Base-by-base conservation (phyloP, 37 sponge, comb jelly and placozoan genomes). In the Spongilla lacustris region DNA sequence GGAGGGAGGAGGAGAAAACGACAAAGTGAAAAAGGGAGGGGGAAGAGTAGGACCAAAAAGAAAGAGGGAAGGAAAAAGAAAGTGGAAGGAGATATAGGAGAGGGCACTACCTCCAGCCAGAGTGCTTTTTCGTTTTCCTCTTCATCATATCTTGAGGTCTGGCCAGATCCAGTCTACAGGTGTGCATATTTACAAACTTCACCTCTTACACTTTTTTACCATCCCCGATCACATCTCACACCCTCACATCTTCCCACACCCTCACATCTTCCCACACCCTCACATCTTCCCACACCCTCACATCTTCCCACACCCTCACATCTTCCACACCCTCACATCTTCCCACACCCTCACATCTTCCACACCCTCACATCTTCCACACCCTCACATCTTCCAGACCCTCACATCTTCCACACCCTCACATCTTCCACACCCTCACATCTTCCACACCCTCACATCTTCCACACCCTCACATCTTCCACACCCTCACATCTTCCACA, bases 181-280 rank as follows among this genome's bases (percentile, higher is more conserved):
- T 4, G 38, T 36, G 46, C 17, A 76, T n/a, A n/a, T n/a, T n/a
- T n/a, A n/a, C n/a, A n/a, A n/a, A n/a, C n/a, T n/a, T n/a, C n/a
- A n/a, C n/a, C n/a, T n/a, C n/a, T n/a, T n/a, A 32, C 69, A 31
- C 31, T 34, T 21, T 28, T 10, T 13, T 5, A 81, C n/a, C n/a
- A n/a, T n/a, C 68, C 50, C 32, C 48, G 35, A 76, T 26, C 26
- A 50, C 0, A 31, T 76, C 36, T 35, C 30, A 33, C 33, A 19
- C 77, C 17, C 35, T 13, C 69, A 80, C 68, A 28, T 27, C 14
- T 13, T 13, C 32, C 9, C 81, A 32, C 69, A 31, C 31, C 29
- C 31, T 28, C 26, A 25, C 23, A 81, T n/a, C n/a, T n/a, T n/a
- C 68, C 50, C 32, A 95, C 95, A 74, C 85, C 93, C 69, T 82